Evolutionary conservation across 2,888 invertebrate genomes (phyloP), one percentile per base, ranked within the genome.

Genomic region (Aethes cnicana): DNA sequence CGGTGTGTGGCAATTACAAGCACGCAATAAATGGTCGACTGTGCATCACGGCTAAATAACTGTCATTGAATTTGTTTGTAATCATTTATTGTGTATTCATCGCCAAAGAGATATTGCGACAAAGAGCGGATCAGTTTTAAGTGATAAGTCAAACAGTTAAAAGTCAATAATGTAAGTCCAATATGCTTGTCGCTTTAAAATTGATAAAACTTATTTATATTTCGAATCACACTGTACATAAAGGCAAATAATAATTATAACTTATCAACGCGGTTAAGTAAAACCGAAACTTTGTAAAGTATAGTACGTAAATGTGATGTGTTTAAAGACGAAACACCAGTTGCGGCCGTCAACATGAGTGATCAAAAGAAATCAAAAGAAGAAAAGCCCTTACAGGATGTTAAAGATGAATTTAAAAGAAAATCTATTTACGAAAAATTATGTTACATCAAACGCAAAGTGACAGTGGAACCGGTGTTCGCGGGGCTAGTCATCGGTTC

Each of bases 391-490:
- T 58, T 84, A 8, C 69, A 74, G 26, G 68, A 74, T 23, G 68
- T 68, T 44, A 62, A 66, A 54, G 50, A 59, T 41, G 57, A 62
- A 30, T 54, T 59, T 23, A 61, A 82, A 55, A 75, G 86, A 1
- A 91, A 90, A 85, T 85, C 79, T 4, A 81, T 91, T 54, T 68
- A 73, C 8, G 84, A 91, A 61, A 92, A 92, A 66, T 81, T 91
- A 69, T 74, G 78, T 47, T 89, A 9, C 12, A 18, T 50, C 16
- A 53, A 46, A 26, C 11, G 28, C 20, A 93, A 92, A 69, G 92
- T 94, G 56, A 92, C 94, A 1, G 94, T 94, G 0, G 94, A 94
- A 65, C 94, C 94, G 0, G 92, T 94, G 82, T 74, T 94, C 33
- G 93, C 93, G 0, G 93, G 93, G 36, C 91, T 94, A 61, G 92